These are phyloP conservation scores for Drosophila tani DNA, from an alignment of 1,140 invertebrate genomes.

Conservation along the genomic window DNA sequence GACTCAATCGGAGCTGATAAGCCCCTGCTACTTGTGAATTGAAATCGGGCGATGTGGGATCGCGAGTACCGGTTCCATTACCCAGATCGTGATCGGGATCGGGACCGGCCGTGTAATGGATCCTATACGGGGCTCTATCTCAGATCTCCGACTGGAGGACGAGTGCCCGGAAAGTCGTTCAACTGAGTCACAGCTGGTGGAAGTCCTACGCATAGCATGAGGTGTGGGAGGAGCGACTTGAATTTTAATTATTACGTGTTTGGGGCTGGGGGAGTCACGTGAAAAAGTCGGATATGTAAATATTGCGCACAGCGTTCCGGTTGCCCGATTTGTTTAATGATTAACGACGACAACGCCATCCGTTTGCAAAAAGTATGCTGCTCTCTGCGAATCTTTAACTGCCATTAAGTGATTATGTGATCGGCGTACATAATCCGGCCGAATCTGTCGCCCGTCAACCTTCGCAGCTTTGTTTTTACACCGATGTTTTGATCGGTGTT, in stretches of 20 bases:
- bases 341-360: conserved; percentile 28
- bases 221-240: conserved; percentile 17
- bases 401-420: conserved; percentile 49
- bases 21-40: conserved; percentile 34
- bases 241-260: conserved; percentile 43
- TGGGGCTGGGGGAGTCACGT: conserved; percentile 32
- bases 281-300: conserved; percentile 68
- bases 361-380: conserved; percentile 34
- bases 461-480: conserved; percentile 66
- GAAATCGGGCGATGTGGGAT: conserved; percentile 50
- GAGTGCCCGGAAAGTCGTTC: conserved; percentile 37
- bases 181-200: conserved; percentile 28
- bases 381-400: conserved; percentile 25
- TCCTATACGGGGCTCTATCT: not conserved
- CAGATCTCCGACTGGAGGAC: conserved; percentile 28
- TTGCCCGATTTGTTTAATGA: conserved; percentile 72
- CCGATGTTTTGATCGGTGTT: conserved; percentile 47
- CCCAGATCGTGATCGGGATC: conserved; percentile 42
- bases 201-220: conserved; percentile 9
- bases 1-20: conserved; percentile 35
- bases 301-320: conserved; percentile 71
- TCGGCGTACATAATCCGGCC: conserved; percentile 30
- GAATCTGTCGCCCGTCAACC: conserved; percentile 56
- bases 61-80: conserved; percentile 50
- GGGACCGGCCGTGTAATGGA: conserved; percentile 14